phyloP scores from a whole-genome alignment of 2,888 invertebrate genomes.

The Cheilosia vernalis region DNA sequence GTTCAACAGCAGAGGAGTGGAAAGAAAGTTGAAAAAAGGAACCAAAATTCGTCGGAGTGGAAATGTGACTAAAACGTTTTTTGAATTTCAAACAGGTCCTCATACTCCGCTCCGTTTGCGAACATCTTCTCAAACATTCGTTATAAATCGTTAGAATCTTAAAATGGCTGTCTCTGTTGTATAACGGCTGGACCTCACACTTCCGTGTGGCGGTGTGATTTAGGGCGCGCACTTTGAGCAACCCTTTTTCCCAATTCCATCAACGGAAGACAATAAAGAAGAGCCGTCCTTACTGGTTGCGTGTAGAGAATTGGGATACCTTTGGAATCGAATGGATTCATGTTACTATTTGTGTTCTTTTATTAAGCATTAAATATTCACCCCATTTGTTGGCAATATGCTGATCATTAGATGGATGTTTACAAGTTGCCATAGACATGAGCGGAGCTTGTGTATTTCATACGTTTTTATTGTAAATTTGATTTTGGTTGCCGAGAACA shows the following conservation, averaged over 20 bases:
- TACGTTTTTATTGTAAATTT: constrained; percentile 30
- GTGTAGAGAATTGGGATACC: constrained; percentile 8
- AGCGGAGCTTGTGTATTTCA: not conserved
- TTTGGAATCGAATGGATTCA: constrained; percentile 56
- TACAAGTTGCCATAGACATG: constrained; percentile 60
- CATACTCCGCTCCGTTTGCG: constrained; percentile 9
- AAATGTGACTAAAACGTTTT: constrained; percentile 75
- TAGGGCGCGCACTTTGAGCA: constrained; percentile 55
- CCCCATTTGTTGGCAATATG: constrained; percentile 72
- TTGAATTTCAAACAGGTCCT: constrained; percentile 69
- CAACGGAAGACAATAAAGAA: constrained; percentile 56
- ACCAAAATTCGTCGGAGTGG: constrained; percentile 66
- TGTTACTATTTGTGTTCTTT: constrained; percentile 71
- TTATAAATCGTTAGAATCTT: constrained; percentile 71
- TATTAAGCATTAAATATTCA: constrained; percentile 73
- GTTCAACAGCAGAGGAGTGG: constrained; percentile 16
- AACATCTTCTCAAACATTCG: constrained; percentile 58
- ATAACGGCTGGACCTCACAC: constrained; percentile 55
- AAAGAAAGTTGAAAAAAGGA: constrained; percentile 33
- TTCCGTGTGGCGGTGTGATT: constrained; percentile 55
- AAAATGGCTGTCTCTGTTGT: constrained; percentile 58
- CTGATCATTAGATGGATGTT: constrained; percentile 74
- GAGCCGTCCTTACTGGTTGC: constrained; percentile 24
- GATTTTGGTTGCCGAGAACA: constrained; percentile 35
- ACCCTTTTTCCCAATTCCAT: constrained; percentile 58